phyloP scores from a whole-genome alignment of 1,140 invertebrate species.

The Lamellibrachia luymesi region DNA sequence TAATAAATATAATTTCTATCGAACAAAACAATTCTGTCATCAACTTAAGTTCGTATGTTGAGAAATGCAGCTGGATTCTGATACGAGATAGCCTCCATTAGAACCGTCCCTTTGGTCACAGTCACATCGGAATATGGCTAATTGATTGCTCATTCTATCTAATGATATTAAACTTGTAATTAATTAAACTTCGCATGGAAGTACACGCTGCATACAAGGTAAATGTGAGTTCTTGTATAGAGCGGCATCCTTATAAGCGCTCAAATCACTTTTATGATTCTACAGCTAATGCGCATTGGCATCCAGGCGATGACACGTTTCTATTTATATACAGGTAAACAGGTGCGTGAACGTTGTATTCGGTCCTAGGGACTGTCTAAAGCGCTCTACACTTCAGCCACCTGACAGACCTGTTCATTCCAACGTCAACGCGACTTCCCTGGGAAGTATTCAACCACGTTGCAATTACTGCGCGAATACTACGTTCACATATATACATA shows the following conservation, averaged over 20 bases:
- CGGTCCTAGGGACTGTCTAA: neutral
- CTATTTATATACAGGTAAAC: too few relatives aligned
- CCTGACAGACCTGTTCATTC: neutral
- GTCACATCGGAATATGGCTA: neutral
- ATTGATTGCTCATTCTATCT: neutral
- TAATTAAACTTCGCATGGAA: neutral
- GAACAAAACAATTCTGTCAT: neutral
- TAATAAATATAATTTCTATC: neutral
- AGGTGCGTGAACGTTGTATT: neutral
- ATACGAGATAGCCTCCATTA: neutral
- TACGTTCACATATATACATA: neutral
- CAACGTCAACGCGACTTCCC: neutral
- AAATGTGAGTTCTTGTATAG: neutral
- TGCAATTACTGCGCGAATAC: neutral
- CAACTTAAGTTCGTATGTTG: neutral
- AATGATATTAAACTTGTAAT: neutral
- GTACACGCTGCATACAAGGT: neutral
- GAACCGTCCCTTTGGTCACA: neutral
- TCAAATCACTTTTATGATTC: too few relatives aligned
- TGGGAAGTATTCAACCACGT: neutral
- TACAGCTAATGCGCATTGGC: too few relatives aligned
- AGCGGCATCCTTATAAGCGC: too few relatives aligned
- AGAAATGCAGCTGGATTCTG: neutral
- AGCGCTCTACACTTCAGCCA: neutral
- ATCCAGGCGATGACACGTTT: too few relatives aligned